phyloP scores from a whole-genome alignment of 2,113 vertebrate species.

The Chaenogobius annularis region DNA sequence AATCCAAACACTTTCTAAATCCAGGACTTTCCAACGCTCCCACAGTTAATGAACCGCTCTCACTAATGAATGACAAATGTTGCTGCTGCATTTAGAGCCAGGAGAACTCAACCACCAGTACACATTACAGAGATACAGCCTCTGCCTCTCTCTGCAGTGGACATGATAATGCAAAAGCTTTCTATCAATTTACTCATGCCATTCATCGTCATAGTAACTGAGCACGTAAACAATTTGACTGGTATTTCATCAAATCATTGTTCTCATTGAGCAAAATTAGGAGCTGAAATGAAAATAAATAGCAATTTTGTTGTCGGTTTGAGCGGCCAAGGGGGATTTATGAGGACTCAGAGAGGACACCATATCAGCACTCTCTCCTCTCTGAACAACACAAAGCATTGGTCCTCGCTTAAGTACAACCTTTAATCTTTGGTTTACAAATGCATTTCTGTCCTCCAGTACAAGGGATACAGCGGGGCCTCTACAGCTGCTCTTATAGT shows the following conservation, averaged over 20 bases:
- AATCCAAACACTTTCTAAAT: constrained; percentile 34
- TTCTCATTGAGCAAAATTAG: constrained; percentile 42
- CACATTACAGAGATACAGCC: constrained; percentile 38
- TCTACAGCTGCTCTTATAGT: not conserved
- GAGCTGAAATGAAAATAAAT: constrained; percentile 38
- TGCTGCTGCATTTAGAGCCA: constrained; percentile 7
- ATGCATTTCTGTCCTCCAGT: constrained; percentile 10
- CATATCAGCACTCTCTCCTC: constrained; percentile 4
- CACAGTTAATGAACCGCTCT: constrained; percentile 32
- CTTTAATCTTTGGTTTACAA: constrained; percentile 23
- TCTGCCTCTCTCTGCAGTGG: constrained; percentile 27
- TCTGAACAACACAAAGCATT: not conserved
- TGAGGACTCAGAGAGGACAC: not conserved
- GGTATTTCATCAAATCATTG: constrained; percentile 18
- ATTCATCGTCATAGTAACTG: constrained; percentile 36
- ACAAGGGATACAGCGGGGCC: not conserved
- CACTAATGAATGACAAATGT: constrained; percentile 42
- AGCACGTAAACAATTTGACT: constrained; percentile 31
- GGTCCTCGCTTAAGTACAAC: not conserved
- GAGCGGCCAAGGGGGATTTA: constrained; percentile 12
- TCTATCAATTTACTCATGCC: constrained; percentile 55
- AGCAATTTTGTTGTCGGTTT: constrained; percentile 34
- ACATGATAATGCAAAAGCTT: constrained; percentile 63
- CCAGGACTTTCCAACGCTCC: constrained; percentile 31
- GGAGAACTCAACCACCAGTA: constrained; percentile 19